These are phyloP conservation scores for Phyllopteryx taeniolatus DNA, from an alignment of 2,113 vertebrate genomes.

Conservation along the genomic window DNA sequence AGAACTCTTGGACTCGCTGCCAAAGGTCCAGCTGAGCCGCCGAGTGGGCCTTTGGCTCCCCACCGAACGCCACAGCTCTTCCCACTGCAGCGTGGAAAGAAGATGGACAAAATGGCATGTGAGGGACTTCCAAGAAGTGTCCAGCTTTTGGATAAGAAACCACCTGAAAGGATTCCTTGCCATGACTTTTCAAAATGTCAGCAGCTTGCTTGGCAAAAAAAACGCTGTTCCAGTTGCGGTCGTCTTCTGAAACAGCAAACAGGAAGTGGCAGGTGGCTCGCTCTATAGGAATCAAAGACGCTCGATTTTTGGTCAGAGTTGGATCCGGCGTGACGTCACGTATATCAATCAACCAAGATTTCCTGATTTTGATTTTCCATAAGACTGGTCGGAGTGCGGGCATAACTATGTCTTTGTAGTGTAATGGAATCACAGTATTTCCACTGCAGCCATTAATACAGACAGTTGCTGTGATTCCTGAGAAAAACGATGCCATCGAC, in stretches of 20 bases:
- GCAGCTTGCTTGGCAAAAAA: constrained; percentile 73
- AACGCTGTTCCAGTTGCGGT: constrained; percentile 85
- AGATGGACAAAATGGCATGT: constrained; percentile 78
- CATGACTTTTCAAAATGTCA: constrained; percentile 69
- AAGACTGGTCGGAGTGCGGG: constrained; percentile 49
- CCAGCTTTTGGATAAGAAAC: constrained; percentile 82
- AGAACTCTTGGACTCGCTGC: constrained; percentile 79
- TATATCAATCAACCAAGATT: constrained; percentile 73
- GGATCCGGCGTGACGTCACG: constrained; percentile 66
- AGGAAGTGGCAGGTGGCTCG: constrained; percentile 79
- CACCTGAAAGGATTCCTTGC: constrained; percentile 77
- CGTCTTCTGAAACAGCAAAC: constrained; percentile 80
- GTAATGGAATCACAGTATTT: constrained; percentile 68
- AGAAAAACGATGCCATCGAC: constrained; percentile 82
- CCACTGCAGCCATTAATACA: constrained; percentile 79
- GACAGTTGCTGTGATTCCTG: constrained; percentile 78
- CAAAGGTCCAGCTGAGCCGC: constrained; percentile 82
- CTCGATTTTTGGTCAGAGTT: constrained; percentile 53
- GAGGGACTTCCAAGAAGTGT: constrained; percentile 85
- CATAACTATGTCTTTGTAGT: constrained; percentile 68
- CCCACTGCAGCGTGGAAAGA: constrained; percentile 69
- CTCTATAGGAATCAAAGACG: constrained; percentile 81
- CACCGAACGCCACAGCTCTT: constrained; percentile 78
- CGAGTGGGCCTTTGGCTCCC: constrained; percentile 78
- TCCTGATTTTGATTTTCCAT: constrained; percentile 40